These are phyloP conservation scores for Griposia aprilina DNA, from an alignment of 2,888 invertebrate genomes.

Conservation along the genomic window DNA sequence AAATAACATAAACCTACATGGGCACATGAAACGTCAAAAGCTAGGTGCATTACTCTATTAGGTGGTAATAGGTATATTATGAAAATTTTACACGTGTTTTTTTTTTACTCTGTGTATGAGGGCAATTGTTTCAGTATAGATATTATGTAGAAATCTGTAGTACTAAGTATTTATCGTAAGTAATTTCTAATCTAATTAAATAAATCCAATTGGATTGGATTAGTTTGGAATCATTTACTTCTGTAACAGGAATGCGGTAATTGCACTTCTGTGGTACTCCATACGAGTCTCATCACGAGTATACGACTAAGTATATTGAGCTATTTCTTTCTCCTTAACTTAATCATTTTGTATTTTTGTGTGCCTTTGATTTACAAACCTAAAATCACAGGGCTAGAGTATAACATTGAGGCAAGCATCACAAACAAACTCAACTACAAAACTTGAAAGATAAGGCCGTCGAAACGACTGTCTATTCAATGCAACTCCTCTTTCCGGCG, in stretches of 20 bases:
- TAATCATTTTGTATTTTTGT: not conserved
- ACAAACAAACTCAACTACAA: not conserved
- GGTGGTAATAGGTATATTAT: not conserved
- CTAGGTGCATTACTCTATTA: slow-evolving; percentile 3
- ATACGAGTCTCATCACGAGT: not conserved
- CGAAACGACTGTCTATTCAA: not conserved
- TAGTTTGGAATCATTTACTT: slow-evolving; percentile 6
- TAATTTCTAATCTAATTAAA: slow-evolving; percentile 1
- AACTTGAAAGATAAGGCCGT: not conserved
- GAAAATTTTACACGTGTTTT: not conserved
- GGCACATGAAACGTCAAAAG: too few relatives aligned
- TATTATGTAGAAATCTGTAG: not conserved
- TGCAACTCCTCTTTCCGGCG: not conserved
- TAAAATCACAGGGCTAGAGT: not conserved
- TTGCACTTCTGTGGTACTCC: not conserved
- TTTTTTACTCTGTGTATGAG: too few relatives aligned
- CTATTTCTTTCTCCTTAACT: not conserved
- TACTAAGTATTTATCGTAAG: not conserved
- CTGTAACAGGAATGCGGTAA: slow-evolving; percentile 1
- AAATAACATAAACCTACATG: too few relatives aligned
- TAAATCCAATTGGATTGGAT: slow-evolving; percentile 9
- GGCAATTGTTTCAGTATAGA: not conserved
- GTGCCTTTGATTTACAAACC: too few relatives aligned
- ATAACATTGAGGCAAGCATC: not conserved
- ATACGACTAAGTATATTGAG: not conserved